These are phyloP conservation scores for Cabera pusaria DNA, from an alignment of 2,888 invertebrate species.

Conservation along the genomic window DNA sequence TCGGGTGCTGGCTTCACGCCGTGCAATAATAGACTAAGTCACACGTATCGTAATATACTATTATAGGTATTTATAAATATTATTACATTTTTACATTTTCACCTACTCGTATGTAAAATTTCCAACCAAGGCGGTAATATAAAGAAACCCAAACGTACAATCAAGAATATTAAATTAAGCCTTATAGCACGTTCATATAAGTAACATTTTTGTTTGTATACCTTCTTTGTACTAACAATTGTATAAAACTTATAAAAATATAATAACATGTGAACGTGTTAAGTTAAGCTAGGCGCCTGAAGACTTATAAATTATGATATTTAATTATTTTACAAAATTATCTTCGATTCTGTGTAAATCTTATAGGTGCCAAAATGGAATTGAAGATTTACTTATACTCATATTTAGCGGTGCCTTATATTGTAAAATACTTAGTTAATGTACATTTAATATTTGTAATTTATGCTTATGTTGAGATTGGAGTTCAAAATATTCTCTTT, in stretches of 20 bases:
- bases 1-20: no score
- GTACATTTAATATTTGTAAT: conserved; percentile 60
- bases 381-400: conserved; percentile 56
- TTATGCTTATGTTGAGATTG: conserved; percentile 58
- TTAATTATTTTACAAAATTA: conserved; percentile 8
- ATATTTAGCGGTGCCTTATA: conserved; percentile 64
- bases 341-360: conserved; percentile 18
- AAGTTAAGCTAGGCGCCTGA: conserved; percentile 53
- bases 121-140: no score
- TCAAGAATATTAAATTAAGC: conserved; percentile 12
- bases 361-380: conserved; percentile 29
- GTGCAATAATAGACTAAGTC: no score
- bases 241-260: no score
- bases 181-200: no score
- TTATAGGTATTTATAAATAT: no score
- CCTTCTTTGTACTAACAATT: no score
- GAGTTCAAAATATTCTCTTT: conserved; percentile 57
- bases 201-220: neutral
- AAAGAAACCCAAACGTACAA: conserved; percentile 5
- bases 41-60: no score
- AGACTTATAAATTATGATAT: conserved; percentile 25
- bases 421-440: conserved; percentile 46
- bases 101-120: no score
- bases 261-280: no score
- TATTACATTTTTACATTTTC: no score